Percentiles rank a stretch among this genome's conserved stretches.
Conservation (phyloP, 2,797 vertebrate genomes). For the Caiman crocodilus region DNA sequence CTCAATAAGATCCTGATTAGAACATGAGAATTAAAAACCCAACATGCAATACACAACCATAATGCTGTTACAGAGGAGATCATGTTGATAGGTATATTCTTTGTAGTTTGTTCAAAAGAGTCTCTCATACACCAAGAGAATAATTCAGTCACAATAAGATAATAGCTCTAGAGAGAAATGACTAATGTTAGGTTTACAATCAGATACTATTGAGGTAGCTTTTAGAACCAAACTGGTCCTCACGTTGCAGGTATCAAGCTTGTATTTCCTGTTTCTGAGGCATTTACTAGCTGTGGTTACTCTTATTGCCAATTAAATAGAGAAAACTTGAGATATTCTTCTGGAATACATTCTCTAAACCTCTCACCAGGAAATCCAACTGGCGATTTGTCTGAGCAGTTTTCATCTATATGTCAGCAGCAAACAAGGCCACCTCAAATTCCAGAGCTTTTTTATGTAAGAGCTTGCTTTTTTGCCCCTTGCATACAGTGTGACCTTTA, state of each 20-base stretch:
- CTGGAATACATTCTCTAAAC: background rate
- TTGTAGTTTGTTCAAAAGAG: background rate
- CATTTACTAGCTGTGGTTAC: background rate
- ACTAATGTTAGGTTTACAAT: background rate
- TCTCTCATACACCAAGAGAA: background rate
- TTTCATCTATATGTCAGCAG: background rate
- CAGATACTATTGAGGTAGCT: background rate
- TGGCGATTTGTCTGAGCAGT: background rate
- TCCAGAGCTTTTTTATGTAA: background rate
- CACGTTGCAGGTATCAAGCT: background rate
- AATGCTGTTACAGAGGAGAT: background rate
- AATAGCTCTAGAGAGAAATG: background rate
- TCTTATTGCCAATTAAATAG: background rate
- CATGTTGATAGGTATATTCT: background rate
- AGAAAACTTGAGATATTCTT: background rate
- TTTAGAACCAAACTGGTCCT: background rate
- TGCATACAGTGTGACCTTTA: background rate
- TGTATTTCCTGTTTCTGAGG: background rate
- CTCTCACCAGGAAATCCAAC: background rate
- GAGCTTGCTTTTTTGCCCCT: background rate
- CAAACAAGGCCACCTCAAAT: background rate
- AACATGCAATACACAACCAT: background rate
- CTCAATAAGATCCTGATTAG: background rate
- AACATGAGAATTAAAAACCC: background rate
- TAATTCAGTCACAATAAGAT: background rate